These are phyloP conservation scores for Bradypodion pumilum DNA, from an alignment of 2,797 vertebrate genomes.

Conservation along the genomic window DNA sequence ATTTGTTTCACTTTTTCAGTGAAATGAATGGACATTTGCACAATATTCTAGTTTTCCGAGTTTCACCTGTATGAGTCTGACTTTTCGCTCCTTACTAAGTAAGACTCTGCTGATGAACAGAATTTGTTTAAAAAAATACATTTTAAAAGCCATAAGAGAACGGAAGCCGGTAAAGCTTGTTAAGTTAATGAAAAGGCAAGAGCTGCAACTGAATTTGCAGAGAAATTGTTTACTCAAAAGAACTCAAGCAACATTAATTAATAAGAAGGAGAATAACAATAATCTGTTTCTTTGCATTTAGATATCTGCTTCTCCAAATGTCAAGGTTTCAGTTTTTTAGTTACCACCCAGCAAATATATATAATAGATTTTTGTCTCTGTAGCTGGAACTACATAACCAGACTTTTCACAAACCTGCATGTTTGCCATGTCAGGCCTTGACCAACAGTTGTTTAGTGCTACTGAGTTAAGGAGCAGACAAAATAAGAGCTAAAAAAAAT, in stretches of 20 bases:
- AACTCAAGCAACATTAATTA: constrained; percentile 3
- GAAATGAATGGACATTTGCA: too few species aligned
- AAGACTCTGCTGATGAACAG: neutral
- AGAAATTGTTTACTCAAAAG: constrained; percentile 31
- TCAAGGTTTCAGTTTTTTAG: constrained; percentile 4
- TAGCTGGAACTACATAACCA: neutral
- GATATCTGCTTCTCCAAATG: neutral
- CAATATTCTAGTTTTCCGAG: too few species aligned
- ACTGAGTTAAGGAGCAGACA: neutral
- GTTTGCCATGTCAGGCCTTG: neutral
- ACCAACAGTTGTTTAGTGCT: neutral
- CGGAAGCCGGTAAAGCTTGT: constrained; percentile 38
- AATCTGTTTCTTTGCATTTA: neutral
- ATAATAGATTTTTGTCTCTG: neutral
- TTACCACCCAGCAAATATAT: neutral
- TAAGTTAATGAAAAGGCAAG: constrained; percentile 41
- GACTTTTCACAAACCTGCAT: neutral
- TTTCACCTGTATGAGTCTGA: constrained; percentile 26
- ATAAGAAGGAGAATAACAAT: neutral
- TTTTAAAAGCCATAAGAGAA: constrained; percentile 17
- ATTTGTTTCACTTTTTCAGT: too few species aligned
- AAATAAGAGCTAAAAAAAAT: neutral
- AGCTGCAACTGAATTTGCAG: neutral
- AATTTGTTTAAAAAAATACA: neutral
- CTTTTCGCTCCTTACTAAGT: neutral